phyloP scores from a whole-genome alignment of 2,797 vertebrate species.

The Cygnus olor region DNA sequence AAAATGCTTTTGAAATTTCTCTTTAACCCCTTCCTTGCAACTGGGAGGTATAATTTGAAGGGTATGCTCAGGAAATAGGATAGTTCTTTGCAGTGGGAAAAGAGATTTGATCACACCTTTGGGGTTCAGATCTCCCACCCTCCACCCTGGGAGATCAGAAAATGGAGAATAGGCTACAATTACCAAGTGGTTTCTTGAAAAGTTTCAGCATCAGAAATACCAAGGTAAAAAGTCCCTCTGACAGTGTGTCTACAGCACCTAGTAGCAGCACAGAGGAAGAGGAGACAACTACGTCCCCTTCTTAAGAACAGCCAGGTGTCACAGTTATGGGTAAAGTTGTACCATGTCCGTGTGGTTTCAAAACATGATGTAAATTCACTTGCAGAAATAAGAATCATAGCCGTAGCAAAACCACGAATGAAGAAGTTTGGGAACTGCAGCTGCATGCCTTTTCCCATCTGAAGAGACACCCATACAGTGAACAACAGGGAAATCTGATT shows the following conservation, averaged over 20 bases:
- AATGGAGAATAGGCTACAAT: no score
- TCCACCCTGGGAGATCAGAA: background rate
- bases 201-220: background rate
- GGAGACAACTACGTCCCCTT: background rate
- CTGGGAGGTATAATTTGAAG: background rate
- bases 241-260: background rate
- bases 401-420: background rate
- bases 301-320: background rate
- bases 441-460: fast-evolving
- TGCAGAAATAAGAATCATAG: background rate
- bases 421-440: background rate
- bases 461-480: background rate
- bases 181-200: background rate
- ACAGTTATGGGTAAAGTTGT: background rate
- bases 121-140: background rate
- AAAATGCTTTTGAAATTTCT: background rate
- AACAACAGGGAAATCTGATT: background rate
- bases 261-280: background rate
- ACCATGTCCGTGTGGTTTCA: background rate
- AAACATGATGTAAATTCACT: background rate
- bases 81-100: background rate
- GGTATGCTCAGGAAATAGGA: fast-evolving
- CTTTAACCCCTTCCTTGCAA: background rate
- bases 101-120: background rate
- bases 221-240: background rate